Percentiles rank a stretch among this genome's conserved stretches.
Conservation (phyloP, 2,113 vertebrate species). For the Gallinago paraguaiae region DNA sequence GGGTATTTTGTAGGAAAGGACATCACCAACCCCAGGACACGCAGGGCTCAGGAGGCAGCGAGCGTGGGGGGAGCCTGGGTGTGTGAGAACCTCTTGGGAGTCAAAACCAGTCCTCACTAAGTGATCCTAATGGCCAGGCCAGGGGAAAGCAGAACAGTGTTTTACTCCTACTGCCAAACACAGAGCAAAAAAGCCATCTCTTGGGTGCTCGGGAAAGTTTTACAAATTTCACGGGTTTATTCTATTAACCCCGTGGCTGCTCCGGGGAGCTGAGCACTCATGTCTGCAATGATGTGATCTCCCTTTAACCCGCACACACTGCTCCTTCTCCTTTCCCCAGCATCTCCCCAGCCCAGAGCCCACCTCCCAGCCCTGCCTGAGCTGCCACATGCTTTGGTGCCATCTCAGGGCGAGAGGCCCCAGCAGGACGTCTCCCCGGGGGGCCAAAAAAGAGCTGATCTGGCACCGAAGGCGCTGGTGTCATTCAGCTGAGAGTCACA, state of each 20-base stretch:
- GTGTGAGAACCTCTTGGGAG: background rate
- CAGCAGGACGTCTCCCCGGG: background rate
- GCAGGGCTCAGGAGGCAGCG: background rate
- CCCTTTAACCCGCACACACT: background rate
- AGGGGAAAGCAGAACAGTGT: accelerated
- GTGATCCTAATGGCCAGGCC: background rate
- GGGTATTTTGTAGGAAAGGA: background rate
- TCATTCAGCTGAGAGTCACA: background rate
- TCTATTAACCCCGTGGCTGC: background rate
- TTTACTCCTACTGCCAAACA: too few relatives aligned
- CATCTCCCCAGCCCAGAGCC: background rate
- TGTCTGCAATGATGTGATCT: background rate
- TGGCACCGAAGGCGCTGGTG: accelerated
- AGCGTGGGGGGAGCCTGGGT: accelerated
- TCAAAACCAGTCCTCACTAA: background rate
- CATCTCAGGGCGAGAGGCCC: background rate
- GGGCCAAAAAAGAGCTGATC: background rate
- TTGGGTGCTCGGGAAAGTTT: background rate
- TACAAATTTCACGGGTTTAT: background rate
- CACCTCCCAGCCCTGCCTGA: background rate
- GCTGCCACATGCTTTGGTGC: background rate
- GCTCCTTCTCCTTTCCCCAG: background rate
- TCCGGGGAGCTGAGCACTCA: background rate
- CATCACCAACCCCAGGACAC: accelerated
- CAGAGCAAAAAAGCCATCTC: background rate